phyloP scores from a whole-genome alignment of 2,888 invertebrate genomes.

The Hydropsyche betteni region DNA sequence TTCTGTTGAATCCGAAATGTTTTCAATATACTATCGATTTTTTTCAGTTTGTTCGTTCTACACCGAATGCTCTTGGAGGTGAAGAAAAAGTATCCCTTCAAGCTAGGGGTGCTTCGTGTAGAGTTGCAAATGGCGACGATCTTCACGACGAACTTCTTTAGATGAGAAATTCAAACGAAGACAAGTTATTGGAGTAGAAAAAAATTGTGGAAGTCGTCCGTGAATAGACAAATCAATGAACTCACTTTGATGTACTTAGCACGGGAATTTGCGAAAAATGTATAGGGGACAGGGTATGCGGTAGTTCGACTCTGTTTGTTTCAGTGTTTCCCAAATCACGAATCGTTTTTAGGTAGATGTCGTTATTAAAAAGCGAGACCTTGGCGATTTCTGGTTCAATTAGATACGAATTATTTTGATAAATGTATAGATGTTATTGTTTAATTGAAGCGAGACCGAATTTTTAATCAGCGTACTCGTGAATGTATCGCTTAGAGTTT shows the following conservation, averaged over 20 bases:
- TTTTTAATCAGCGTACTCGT: too few species aligned
- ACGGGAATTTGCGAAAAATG: not conserved
- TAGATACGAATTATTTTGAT: too few species aligned
- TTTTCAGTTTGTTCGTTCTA: conserved; percentile 81
- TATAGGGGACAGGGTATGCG: not conserved
- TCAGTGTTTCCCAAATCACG: too few species aligned
- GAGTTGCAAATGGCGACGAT: conserved; percentile 54
- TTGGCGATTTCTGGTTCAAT: too few species aligned
- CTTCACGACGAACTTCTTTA: conserved; percentile 52
- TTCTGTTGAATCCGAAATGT: too few species aligned
- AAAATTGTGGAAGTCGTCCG: not conserved
- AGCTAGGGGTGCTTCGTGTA: conserved; percentile 59
- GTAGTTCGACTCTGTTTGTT: too few species aligned
- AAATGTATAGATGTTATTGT: too few species aligned
- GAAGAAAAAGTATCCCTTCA: conserved; percentile 87
- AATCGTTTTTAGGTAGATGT: too few species aligned
- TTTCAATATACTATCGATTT: conserved; percentile 51
- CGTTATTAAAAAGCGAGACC: too few species aligned
- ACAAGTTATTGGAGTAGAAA: not conserved
- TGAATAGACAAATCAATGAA: too few species aligned
- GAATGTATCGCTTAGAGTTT: not conserved
- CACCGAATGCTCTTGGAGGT: conserved; percentile 71
- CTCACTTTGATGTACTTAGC: too few species aligned
- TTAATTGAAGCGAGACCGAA: too few species aligned
- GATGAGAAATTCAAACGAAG: not conserved